Evolutionary conservation across 1,140 invertebrate genomes (phyloP).

Genomic region (Micrasema longulum): DNA sequence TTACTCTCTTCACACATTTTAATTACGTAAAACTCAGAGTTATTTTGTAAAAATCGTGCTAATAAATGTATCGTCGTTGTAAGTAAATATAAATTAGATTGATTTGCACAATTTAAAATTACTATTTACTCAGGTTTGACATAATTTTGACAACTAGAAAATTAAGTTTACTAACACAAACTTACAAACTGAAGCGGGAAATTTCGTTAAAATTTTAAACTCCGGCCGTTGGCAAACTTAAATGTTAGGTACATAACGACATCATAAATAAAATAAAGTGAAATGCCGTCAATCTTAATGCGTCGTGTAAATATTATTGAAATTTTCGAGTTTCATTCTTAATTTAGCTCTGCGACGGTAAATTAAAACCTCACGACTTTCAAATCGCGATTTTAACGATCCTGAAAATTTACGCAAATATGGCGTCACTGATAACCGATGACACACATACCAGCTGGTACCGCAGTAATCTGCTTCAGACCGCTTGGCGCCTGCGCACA

Average conservation of each 20-base stretch:
- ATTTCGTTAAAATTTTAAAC: too few relatives aligned
- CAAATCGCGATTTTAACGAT: conserved; percentile 14
- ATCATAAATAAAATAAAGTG: too few relatives aligned
- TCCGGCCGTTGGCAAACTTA: too few relatives aligned
- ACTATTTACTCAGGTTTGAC: too few relatives aligned
- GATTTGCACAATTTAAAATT: too few relatives aligned
- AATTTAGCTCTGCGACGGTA: not conserved
- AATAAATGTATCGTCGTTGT: not conserved
- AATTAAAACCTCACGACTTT: conserved; percentile 17
- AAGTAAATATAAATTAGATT: too few relatives aligned
- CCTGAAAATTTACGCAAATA: too few relatives aligned
- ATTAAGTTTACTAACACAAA: too few relatives aligned
- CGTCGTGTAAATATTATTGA: not conserved
- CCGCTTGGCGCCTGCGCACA: conserved; percentile 35
- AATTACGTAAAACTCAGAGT: not conserved
- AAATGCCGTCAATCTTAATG: not conserved
- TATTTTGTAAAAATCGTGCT: not conserved
- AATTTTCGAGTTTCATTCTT: not conserved
- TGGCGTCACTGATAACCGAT: conserved; percentile 21
- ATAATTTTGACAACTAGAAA: too few relatives aligned
- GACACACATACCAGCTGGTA: conserved; percentile 11
- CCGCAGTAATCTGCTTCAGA: conserved; percentile 42
- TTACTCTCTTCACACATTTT: not conserved
- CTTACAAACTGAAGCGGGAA: too few relatives aligned
- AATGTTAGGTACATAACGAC: too few relatives aligned